These are phyloP conservation scores for Porites australiensis DNA, from an alignment of 64 coral and sea anemone species.

Conservation along the genomic window DNA sequence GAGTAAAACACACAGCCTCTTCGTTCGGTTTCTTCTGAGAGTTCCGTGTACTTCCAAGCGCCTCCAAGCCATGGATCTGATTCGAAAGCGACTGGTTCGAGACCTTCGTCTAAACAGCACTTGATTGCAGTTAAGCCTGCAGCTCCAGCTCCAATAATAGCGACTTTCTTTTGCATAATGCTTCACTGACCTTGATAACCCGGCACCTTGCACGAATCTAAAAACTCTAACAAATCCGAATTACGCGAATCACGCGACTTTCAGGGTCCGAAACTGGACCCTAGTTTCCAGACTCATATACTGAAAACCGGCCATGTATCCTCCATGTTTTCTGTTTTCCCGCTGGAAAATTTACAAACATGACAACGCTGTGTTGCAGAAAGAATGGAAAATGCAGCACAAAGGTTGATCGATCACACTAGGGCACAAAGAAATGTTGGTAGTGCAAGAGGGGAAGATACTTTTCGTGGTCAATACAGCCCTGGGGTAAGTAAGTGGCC, in stretches of 20 bases:
- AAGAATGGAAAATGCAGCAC: conserved; percentile 17
- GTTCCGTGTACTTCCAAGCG: conserved; percentile 77
- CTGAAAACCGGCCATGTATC: neutral
- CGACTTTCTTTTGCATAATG: conserved; percentile 65
- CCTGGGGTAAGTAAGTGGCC: neutral
- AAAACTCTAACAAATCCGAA: too few relatives aligned
- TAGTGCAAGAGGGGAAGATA: neutral
- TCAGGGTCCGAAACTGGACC: neutral
- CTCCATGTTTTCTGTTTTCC: neutral
- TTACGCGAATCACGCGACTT: too few relatives aligned
- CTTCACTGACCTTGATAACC: too few relatives aligned
- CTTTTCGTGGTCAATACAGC: neutral
- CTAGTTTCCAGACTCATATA: neutral
- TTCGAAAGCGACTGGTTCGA: conserved; percentile 90
- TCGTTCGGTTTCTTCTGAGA: neutral
- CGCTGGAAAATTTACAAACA: neutral
- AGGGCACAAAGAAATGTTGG: neutral
- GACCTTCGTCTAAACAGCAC: conserved; percentile 75
- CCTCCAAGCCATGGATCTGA: conserved; percentile 81
- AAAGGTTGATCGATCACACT: neutral
- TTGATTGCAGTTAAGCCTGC: conserved; percentile 85
- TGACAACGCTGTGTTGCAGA: neutral
- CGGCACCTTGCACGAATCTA: too few relatives aligned
- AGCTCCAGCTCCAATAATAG: conserved; percentile 84
- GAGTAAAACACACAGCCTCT: conserved; percentile 60